Evolutionary conservation across 2,113 vertebrate species (phyloP).

Genomic region (Amblyopsis rosae): DNA sequence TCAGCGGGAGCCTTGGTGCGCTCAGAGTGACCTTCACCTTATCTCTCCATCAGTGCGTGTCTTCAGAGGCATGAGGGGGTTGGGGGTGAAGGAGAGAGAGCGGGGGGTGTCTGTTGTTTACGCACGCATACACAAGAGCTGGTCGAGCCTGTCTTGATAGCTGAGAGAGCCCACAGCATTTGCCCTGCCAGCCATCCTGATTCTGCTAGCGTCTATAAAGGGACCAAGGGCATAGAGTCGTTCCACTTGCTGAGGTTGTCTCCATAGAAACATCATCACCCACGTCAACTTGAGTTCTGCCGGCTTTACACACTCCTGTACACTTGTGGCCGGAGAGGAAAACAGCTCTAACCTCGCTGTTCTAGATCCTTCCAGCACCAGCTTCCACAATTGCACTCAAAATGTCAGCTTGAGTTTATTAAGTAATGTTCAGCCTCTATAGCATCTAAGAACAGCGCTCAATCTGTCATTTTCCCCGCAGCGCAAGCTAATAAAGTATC

Average conservation of each 20-base stretch:
- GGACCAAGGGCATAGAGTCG: no score
- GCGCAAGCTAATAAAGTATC: slow-evolving; percentile 36
- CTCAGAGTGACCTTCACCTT: slow-evolving; percentile 76
- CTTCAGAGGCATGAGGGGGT: slow-evolving; percentile 41
- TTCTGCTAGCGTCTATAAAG: no score
- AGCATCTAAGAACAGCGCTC: slow-evolving; percentile 50
- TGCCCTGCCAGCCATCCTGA: no score
- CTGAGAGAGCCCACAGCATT: slow-evolving; percentile 5
- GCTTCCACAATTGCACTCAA: slow-evolving; percentile 55
- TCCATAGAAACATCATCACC: slow-evolving; percentile 39
- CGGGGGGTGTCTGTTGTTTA: neutral
- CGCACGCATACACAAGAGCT: slow-evolving; percentile 24
- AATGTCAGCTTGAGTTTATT: slow-evolving; percentile 59
- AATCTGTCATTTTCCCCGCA: slow-evolving; percentile 46
- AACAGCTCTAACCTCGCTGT: slow-evolving; percentile 27
- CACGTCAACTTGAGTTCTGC: slow-evolving; percentile 18
- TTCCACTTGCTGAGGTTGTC: slow-evolving; percentile 33
- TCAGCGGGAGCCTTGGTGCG: slow-evolving; percentile 68
- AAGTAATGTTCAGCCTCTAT: slow-evolving; percentile 44
- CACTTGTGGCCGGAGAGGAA: slow-evolving; percentile 45
- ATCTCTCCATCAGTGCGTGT: slow-evolving; percentile 77
- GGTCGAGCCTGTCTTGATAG: slow-evolving; percentile 33
- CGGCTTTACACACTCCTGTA: no score
- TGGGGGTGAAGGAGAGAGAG: neutral
- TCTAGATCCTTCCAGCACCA: slow-evolving; percentile 44